These are phyloP conservation scores for Amblyjoppa proteus DNA, from an alignment of 2,888 invertebrate species.

Conservation along the genomic window DNA sequence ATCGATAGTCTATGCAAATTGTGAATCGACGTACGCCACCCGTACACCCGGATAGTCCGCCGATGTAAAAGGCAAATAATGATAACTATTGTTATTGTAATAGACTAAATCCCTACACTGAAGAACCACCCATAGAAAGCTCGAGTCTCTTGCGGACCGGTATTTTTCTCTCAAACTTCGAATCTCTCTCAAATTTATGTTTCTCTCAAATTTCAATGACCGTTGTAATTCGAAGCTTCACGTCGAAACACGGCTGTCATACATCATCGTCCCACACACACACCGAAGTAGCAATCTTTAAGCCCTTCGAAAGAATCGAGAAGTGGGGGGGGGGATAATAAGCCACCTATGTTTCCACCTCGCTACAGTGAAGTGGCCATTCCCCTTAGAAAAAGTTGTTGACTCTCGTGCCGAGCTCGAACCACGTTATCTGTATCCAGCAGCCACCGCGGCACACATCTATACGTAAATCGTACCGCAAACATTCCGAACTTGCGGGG, in stretches of 20 bases:
- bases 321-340: not conserved
- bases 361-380: conserved; percentile 2
- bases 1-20: conserved; percentile 12
- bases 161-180: too few relatives aligned
- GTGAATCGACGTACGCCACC: not conserved
- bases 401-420: conserved; percentile 7
- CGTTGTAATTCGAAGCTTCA: not conserved
- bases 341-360: conserved; percentile 6
- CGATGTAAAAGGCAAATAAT: not conserved
- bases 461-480: conserved; percentile 13
- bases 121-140: too few relatives aligned
- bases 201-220: too few relatives aligned
- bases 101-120: too few relatives aligned
- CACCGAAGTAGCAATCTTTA: conserved; percentile 61
- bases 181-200: too few relatives aligned
- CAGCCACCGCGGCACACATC: not conserved
- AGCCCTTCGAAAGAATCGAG: conserved; percentile 9
- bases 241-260: conserved; percentile 1
- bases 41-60: not conserved
- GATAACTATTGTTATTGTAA: not conserved
- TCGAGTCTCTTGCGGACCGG: too few relatives aligned
- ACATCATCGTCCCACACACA: conserved; percentile 45
- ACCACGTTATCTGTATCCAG: conserved; percentile 10
- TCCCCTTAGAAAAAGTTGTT: conserved; percentile 52
- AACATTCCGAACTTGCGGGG: not conserved